Evolutionary conservation across 2,113 vertebrate genomes (phyloP).

Genomic region (Pseudopipra pipra): DNA sequence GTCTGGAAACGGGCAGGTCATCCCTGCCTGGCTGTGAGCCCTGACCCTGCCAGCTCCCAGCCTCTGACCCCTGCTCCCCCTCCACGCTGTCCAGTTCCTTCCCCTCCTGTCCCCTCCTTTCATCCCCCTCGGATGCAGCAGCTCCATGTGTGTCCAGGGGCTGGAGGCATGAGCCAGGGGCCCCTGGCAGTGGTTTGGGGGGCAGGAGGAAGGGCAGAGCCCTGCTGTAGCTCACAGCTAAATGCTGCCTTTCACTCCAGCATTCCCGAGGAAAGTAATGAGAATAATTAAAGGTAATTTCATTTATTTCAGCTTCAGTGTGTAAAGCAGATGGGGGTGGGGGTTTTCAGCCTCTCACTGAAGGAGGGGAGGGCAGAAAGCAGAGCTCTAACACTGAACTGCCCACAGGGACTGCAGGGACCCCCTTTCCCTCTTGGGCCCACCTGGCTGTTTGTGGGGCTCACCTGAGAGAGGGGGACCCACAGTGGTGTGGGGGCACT

Average conservation of each 20-base stretch:
- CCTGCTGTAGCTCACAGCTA: conserved; percentile 54
- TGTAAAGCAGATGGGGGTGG: not conserved
- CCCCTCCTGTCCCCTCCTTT: conserved; percentile 8
- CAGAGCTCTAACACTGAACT: not conserved
- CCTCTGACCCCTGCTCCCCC: not conserved
- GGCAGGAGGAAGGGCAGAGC: conserved; percentile 44
- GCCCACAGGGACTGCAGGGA: not conserved
- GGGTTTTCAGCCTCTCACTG: not conserved
- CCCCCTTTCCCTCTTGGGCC: not conserved
- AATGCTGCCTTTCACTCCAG: conserved; percentile 60
- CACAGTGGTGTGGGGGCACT: accelerated
- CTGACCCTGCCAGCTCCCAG: not conserved
- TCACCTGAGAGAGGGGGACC: not conserved
- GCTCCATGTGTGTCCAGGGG: not conserved
- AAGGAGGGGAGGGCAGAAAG: not conserved
- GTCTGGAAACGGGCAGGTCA: not conserved
- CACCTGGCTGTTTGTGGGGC: accelerated
- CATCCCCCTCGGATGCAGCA: not conserved
- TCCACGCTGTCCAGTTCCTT: accelerated
- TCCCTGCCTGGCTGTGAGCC: not conserved
- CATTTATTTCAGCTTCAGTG: conserved; percentile 32
- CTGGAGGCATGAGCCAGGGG: not conserved
- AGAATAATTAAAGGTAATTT: conserved; percentile 74
- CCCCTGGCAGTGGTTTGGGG: not conserved
- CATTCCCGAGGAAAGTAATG: conserved; percentile 61